A percentile compares a stretch with the other conserved stretches of the same genome.
These are phyloP conservation scores for Cecropterus lyciades DNA, from an alignment of 1,140 invertebrate species.

Conservation along the genomic window DNA sequence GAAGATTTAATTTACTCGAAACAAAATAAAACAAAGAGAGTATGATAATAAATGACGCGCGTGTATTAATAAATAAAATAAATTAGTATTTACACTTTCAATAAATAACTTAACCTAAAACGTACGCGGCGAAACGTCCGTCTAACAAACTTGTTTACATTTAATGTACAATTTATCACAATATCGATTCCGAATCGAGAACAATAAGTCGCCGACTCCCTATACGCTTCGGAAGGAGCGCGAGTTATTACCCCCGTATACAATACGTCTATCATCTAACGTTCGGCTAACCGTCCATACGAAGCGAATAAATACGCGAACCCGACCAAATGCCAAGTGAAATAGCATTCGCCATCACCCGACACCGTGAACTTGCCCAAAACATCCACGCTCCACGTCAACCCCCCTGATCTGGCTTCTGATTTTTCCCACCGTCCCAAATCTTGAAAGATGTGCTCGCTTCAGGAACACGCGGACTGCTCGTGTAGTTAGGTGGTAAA, in stretches of 20 bases:
- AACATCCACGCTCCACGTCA: constrained; percentile 52
- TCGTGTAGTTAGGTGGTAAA: constrained; percentile 73
- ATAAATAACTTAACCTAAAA: constrained; percentile 47
- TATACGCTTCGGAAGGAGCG: constrained; percentile 52
- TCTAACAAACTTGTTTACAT: constrained; percentile 48
- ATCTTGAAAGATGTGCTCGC: constrained; percentile 65
- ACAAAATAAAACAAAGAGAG: constrained; percentile 55
- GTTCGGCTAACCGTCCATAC: constrained; percentile 36
- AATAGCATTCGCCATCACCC: constrained; percentile 53
- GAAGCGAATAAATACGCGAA: constrained; percentile 55
- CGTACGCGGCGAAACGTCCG: constrained; percentile 41
- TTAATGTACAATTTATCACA: constrained; percentile 52
- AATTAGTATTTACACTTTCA: constrained; percentile 51
- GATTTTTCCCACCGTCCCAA: constrained; percentile 59
- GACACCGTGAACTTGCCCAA: constrained; percentile 54
- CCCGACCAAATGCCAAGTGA: constrained; percentile 52
- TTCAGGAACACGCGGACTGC: constrained; percentile 74
- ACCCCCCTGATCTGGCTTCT: constrained; percentile 66
- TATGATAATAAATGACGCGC: constrained; percentile 60
- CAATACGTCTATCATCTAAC: constrained; percentile 41
- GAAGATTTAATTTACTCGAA: constrained; percentile 13
- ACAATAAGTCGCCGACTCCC: constrained; percentile 77
- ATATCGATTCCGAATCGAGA: constrained; percentile 49
- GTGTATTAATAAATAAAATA: constrained; percentile 72
- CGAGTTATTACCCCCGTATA: constrained; percentile 74